Evolutionary conservation across 2,113 vertebrate species (phyloP).

Genomic region (Catharus minimus): DNA sequence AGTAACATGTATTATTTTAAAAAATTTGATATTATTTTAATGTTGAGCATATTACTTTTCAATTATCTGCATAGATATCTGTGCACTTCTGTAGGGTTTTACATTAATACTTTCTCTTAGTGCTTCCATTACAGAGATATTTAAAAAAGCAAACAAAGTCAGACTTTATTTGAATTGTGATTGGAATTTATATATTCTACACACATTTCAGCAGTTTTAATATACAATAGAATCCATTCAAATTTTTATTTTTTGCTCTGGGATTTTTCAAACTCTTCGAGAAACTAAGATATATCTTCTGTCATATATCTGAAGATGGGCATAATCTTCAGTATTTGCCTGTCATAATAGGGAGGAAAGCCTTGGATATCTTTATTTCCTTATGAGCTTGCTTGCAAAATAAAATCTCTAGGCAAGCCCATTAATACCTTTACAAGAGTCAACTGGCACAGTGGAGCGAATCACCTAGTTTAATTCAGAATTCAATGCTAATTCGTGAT

Average conservation of each 20-base stretch:
- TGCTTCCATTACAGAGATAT: neutral
- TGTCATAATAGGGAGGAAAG: neutral
- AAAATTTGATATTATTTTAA: neutral
- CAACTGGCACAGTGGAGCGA: neutral
- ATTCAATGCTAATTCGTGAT: neutral
- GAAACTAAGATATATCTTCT: neutral
- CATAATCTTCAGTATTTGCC: neutral
- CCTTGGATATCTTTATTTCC: neutral
- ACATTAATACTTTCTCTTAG: neutral
- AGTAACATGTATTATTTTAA: neutral
- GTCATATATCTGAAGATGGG: neutral
- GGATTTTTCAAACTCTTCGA: neutral
- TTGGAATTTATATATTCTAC: neutral
- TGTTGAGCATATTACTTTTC: neutral
- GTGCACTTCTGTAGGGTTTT: neutral
- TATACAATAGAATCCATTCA: neutral
- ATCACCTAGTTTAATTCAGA: constrained; percentile 3
- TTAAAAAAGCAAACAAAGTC: neutral
- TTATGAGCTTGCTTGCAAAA: neutral
- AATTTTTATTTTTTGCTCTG: neutral
- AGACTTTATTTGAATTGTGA: neutral
- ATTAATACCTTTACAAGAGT: neutral
- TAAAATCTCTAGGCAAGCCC: neutral
- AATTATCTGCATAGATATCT: neutral
- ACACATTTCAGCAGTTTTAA: neutral